A percentile compares a stretch with the other conserved stretches of the same genome.
phyloP scores from a whole-genome alignment of 2,888 invertebrate genomes.

The Hypselothyrea guttata region DNA sequence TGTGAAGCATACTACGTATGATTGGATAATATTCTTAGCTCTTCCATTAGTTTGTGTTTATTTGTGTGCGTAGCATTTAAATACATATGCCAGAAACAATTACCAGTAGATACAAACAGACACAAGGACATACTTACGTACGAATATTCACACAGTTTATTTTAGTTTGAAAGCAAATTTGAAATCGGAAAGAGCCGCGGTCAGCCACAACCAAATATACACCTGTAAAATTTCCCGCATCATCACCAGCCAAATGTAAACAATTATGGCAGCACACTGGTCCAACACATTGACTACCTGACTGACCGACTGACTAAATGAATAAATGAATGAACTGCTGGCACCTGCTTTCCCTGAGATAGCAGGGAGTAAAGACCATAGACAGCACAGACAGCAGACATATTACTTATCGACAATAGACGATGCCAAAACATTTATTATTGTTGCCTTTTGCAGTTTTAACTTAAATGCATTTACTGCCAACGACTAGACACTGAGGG shows the following conservation, averaged over 20 bases:
- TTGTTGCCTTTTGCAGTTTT: conserved; percentile 74
- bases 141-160: no score
- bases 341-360: conserved; percentile 55
- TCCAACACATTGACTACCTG: conserved; percentile 18
- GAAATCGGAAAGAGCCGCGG: conserved; percentile 13
- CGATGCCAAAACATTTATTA: conserved; percentile 69
- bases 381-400: conserved; percentile 24
- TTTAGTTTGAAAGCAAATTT: conserved; percentile 9
- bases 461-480: conserved; percentile 56
- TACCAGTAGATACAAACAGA: neutral
- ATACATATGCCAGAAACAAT: neutral
- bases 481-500: conserved; percentile 17
- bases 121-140: no score
- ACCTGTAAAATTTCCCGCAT: conserved; percentile 41
- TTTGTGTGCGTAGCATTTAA: neutral
- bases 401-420: conserved; percentile 64
- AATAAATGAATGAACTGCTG: conserved; percentile 3
- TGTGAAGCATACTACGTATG: no score
- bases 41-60: neutral
- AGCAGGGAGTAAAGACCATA: conserved; percentile 31
- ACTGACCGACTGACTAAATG: neutral
- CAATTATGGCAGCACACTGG: conserved; percentile 53
- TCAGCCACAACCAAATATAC: conserved; percentile 13
- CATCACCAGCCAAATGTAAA: conserved; percentile 40
- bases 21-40: neutral